Base-by-base conservation (phyloP, 2,113 vertebrate species). In the Otolemur garnettii region DNA sequence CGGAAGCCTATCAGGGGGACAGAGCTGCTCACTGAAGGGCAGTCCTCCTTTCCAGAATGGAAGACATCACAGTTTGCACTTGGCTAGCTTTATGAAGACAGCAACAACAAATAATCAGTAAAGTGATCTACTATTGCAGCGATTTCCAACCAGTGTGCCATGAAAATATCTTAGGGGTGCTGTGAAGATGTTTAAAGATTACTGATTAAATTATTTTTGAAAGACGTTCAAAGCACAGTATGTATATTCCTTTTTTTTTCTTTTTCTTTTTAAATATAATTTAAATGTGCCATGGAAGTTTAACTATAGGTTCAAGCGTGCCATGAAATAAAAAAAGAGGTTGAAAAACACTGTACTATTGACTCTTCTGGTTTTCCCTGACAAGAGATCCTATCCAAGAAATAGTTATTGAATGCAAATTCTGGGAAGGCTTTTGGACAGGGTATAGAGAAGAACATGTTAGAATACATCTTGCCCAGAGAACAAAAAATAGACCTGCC, bases 361-460 rank as follows among this genome's bases (percentile, higher is more conserved):
- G 21, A 28, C 28, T 90, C 53, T 82, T 81, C 26, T 79, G 50
- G 8, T 75, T 96, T 96, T 62, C 75, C 64, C 60, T 89, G 68
- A 90, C 33, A 83, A 78, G 79, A 95, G 84, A 78, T 75, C 68
- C n/a, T 11, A 88, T 53, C 55, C 17, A 91, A 78, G 79, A 96
- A 82, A 53, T 87, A 96, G 64, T 93, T 72, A 89, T 15, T 86
- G 55, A 66, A 22, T 33, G 82, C 33, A 93, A 90, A 94, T 19
- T 91, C 45, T 78, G 42, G 68, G 57, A 50, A 88, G 55, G 8
- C 79, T 95, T 94, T 72, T 88, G 17, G 50, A 42, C 60, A 81
- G n/a, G 33, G 18, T 42, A 81, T 14, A 66, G 45, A 81, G 85
- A 81, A 77, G 38, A 21, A 85, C 30, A 64, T 17, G 35, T 30